Evolutionary conservation across 2,113 vertebrate species (phyloP), one percentile per base, ranked within the genome.

Genomic region (Acrocephalus kingi): DNA sequence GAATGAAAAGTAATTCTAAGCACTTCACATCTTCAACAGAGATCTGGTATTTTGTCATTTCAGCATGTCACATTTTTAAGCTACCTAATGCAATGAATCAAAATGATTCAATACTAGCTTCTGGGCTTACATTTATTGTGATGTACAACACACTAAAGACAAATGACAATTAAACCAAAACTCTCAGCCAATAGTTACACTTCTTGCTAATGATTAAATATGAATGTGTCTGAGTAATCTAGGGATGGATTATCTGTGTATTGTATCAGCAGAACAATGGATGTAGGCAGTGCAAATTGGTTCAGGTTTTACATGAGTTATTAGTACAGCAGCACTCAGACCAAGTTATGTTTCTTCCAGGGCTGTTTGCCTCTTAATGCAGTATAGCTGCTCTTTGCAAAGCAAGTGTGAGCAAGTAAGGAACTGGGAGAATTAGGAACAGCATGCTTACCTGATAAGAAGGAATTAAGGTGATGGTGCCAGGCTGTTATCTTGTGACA

Each of bases 11-110:
- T 82, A 84, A 93, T 90, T 86, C 75, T 85, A 56, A 93, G 76
- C 46, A 55, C 43, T 86, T 96, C 76, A 73, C 77, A 94, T 96
- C 87, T 85, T 90, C 84, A 73, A 35, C 8, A 59, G 66, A 74
- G 79, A 95, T 88, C 59, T 79, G 48, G 59, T 94, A 75, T 94
- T 95, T 92, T 95, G 80, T 97, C 87, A 90, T 90, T 93, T 87
- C 78, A 89, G 58, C 30, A 27, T 37, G 84, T 87, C 75, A 58
- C 58, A 20, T 78, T 78, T 88, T 93, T 84, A 89, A 51, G 56
- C 56, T 86, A 72, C 81, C 71, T 67, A 87, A 84, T 18, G 23
- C 48, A 59, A 66, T 39, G 48, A 39, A 82, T 93, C 93, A 94
- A 88, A 96, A 93, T 95, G 72, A 96, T 66, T 94, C 76, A 88